These are phyloP conservation scores for Trachelus stipa DNA, from an alignment of 2,888 invertebrate genomes.

Conservation along the genomic window DNA sequence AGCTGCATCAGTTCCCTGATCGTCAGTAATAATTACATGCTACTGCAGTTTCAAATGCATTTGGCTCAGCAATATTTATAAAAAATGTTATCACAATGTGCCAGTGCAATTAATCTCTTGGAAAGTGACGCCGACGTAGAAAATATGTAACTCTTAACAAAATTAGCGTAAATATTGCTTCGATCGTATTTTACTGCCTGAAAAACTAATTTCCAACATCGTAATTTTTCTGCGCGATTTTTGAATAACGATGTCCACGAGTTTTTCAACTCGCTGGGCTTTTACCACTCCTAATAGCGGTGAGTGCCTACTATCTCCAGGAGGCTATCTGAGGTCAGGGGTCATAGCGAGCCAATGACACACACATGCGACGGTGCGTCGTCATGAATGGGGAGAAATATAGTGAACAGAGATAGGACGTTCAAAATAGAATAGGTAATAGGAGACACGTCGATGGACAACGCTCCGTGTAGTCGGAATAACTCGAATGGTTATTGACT, in stretches of 20 bases:
- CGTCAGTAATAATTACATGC: no score
- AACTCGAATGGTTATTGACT: not conserved
- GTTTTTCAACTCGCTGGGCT: conserved; percentile 15
- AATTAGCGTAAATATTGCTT: no score
- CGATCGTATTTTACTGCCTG: no score
- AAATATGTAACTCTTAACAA: no score
- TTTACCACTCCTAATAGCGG: conserved; percentile 43
- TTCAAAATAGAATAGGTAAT: conserved; percentile 25
- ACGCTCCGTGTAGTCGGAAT: not conserved
- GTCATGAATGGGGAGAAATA: conserved; percentile 29
- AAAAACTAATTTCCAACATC: no score
- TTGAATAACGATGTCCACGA: not conserved
- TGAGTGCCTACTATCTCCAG: conserved; percentile 44
- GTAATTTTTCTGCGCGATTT: not conserved
- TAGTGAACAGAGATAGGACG: conserved; percentile 36
- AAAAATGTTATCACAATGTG: no score
- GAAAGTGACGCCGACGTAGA: no score
- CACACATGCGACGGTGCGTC: conserved; percentile 33
- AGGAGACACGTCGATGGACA: not conserved
- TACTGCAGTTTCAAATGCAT: no score
- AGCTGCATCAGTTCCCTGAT: no score
- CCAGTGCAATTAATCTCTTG: no score
- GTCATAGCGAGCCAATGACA: conserved; percentile 46
- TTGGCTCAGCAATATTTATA: no score
- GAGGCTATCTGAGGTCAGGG: conserved; percentile 60